Conservation (phyloP, 2,113 vertebrate species). For the Campylorhamphus procurvoides region DNA sequence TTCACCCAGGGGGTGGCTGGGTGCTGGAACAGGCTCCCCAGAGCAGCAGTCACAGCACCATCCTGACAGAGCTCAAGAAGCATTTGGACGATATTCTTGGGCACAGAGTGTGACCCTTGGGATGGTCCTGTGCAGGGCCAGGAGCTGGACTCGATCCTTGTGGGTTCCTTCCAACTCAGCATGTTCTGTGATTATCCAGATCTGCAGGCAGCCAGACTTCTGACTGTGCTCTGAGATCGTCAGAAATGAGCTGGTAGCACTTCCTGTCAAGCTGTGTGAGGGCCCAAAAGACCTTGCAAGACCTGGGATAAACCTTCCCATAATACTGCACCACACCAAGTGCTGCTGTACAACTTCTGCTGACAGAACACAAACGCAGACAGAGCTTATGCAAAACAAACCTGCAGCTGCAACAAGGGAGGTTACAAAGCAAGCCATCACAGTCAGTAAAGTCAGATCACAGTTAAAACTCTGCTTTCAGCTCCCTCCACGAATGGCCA, state of each 20-base stretch:
- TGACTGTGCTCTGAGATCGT: neutral
- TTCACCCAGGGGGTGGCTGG: neutral
- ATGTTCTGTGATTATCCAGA: neutral
- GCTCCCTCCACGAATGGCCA: neutral
- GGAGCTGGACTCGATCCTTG: neutral
- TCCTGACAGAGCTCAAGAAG: neutral
- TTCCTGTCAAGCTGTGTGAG: neutral
- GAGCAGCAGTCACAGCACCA: neutral
- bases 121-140: neutral
- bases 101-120: too few species aligned
- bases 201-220: neutral
- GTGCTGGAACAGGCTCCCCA: neutral
- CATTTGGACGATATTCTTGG: neutral
- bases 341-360: neutral
- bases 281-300: neutral
- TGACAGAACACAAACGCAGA: neutral
- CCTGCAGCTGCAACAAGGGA: accelerated
- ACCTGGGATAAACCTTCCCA: neutral
- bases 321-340: neutral
- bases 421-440: neutral
- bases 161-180: neutral
- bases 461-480: neutral
- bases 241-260: neutral
- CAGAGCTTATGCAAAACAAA: neutral
- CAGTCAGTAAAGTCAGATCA: neutral